A percentile compares a stretch with the other conserved stretches of the same genome.
phyloP scores from a whole-genome alignment of 1,140 invertebrate species.

The Monomorium pharaonis region DNA sequence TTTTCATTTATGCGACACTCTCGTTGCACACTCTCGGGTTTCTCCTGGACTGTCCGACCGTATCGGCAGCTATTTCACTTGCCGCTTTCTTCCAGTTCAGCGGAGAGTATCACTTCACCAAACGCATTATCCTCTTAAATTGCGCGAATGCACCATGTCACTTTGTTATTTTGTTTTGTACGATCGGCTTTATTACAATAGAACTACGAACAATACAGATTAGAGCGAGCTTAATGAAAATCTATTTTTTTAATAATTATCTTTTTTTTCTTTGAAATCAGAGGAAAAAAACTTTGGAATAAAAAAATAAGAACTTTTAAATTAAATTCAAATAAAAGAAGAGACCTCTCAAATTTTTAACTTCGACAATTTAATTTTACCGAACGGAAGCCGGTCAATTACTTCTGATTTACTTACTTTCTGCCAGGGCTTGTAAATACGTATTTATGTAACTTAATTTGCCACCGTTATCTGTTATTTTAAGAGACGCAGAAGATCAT shows the following conservation, averaged over 20 bases:
- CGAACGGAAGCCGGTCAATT: not conserved
- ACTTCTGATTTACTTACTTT: not conserved
- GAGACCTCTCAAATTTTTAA: not conserved
- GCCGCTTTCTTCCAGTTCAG: not conserved
- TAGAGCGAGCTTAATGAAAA: not conserved
- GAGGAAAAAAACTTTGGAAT: not conserved
- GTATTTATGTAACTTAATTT: not conserved
- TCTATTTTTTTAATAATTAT: not conserved
- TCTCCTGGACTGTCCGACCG: not conserved
- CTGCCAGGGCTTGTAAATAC: not conserved
- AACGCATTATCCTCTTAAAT: constrained; percentile 1
- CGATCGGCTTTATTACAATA: not conserved
- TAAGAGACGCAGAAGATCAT: not conserved
- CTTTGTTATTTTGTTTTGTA: not conserved
- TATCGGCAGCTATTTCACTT: constrained; percentile 14
- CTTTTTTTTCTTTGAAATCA: not conserved
- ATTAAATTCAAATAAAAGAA: not conserved
- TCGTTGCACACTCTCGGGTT: not conserved
- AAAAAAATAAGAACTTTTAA: not conserved
- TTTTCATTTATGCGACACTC: not conserved
- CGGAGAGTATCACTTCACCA: not conserved
- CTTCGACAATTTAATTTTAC: not conserved
- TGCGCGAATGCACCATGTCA: not conserved
- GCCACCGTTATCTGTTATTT: not conserved
- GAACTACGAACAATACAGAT: not conserved